Base-by-base conservation (phyloP, 2,888 invertebrate species). In the Calliphora vomitoria region DNA sequence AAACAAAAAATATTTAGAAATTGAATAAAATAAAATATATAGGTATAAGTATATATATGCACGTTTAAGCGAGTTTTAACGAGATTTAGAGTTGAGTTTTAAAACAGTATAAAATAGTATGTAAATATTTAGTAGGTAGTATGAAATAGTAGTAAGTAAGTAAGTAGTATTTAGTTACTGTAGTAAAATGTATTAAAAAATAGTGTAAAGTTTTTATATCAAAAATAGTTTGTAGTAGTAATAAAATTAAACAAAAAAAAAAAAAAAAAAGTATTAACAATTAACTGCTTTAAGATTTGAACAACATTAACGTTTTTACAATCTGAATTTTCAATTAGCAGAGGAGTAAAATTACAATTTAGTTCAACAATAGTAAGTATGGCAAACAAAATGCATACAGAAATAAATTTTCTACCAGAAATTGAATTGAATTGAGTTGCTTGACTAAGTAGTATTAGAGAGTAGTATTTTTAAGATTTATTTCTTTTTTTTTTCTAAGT, bases 31-130 rank as follows among this genome's bases (percentile, higher is more conserved):
- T 47, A 31, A 47, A 60, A 38, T 44, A 68, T 60, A 47, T 6
- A n/a, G n/a, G 6, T 35, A 35, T 50, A 50, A 15, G 13, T 76
- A 87, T 89, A 74, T 80, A 87, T 82, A 86, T 68, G 71, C 86
- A 85, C 78, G 75, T 85, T 76, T 44, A 85, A 89, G 90, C 90
- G 90, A 90, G 89, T 89, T 89, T 89, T 87, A 79, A 90, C 89
- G 90, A 91, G 91, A 90, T 89, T 89, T 89, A 41, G 75, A 83
- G 85, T 88, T 86, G 44, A 86, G 87, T 72, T 88, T 83, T 83
- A 25, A 60, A 15, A n/a, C 4, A 13, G 11, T 82, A 38, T 68
- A 66, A 85, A 72, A 69, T 81, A 80, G 66, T 72, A 82, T 44
- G 62, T 35, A 25, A n/a, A 53, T 44, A 11, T 20, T 44, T 62